Percentiles rank a stretch among this genome's conserved stretches.
phyloP scores from a whole-genome alignment of 2,797 vertebrate genomes.

The Lacerta bilineata region DNA sequence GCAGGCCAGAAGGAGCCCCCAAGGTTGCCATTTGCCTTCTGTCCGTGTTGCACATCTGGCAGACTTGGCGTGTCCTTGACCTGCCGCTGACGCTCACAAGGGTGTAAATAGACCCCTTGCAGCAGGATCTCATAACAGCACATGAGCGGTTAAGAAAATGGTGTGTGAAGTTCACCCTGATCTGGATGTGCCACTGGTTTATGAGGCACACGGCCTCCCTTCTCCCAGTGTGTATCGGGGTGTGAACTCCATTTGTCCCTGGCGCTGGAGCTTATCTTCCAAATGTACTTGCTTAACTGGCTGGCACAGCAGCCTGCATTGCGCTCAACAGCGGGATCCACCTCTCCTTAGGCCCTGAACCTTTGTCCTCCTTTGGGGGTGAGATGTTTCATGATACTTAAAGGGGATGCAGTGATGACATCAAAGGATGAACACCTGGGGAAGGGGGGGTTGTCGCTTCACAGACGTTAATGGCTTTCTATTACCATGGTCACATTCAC shows the following conservation, averaged over 20 bases:
- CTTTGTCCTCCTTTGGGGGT: not conserved
- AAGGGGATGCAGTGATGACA: not conserved
- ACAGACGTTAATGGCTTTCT: not conserved
- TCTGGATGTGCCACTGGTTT: not conserved
- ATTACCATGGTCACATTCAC: no score
- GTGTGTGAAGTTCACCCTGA: conserved; percentile 1
- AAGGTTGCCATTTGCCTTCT: no score
- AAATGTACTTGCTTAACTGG: not conserved
- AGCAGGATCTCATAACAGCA: not conserved
- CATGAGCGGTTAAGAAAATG: not conserved
- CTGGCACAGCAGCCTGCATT: not conserved
- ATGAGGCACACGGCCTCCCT: conserved; percentile 2
- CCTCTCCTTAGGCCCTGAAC: no score
- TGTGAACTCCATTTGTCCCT: conserved; percentile 4
- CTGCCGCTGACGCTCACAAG: not conserved
- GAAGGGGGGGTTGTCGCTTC: not conserved
- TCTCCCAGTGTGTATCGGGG: not conserved
- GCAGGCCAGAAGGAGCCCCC: no score
- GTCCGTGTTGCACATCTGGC: no score
- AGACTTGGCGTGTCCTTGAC: no score
- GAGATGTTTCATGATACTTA: not conserved
- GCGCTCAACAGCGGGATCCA: not conserved
- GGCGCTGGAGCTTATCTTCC: not conserved
- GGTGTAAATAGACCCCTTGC: no score
- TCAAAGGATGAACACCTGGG: not conserved